phyloP scores from a whole-genome alignment of 2,797 vertebrate genomes.

The Trichosurus vulpecula region DNA sequence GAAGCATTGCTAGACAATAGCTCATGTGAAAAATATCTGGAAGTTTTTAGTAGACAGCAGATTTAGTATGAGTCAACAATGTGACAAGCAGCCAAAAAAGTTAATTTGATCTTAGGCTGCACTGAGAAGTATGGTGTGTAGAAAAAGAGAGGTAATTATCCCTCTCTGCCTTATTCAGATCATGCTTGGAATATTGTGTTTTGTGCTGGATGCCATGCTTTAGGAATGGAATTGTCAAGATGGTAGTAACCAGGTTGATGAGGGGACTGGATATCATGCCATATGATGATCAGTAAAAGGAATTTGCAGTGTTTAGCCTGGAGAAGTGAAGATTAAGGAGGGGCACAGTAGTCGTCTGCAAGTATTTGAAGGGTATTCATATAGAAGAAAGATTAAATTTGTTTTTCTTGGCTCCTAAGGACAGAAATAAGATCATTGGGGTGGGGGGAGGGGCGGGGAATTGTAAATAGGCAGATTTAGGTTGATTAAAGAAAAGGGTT shows the following conservation, averaged over 20 bases:
- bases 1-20: neutral
- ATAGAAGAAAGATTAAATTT: neutral
- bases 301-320: neutral
- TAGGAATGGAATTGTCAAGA: neutral
- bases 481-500: neutral
- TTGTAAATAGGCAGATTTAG: neutral
- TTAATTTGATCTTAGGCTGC: neutral
- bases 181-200: neutral
- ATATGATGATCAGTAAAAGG: neutral
- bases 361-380: neutral
- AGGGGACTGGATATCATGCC: neutral
- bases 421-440: neutral
- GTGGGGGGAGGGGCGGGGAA: no score
- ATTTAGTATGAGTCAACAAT: neutral
- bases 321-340: neutral
- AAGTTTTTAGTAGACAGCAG: neutral
- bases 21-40: neutral
- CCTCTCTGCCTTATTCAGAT: neutral
- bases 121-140: neutral
- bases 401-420: neutral
- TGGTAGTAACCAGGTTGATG: neutral
- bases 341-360: neutral
- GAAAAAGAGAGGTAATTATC: neutral
- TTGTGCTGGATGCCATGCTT: neutral
- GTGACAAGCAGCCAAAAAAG: neutral